Percentiles rank a stretch among this genome's conserved stretches.
Evolutionary conservation across 2,797 vertebrate species (phyloP).

Genomic region (Monodelphis domestica): DNA sequence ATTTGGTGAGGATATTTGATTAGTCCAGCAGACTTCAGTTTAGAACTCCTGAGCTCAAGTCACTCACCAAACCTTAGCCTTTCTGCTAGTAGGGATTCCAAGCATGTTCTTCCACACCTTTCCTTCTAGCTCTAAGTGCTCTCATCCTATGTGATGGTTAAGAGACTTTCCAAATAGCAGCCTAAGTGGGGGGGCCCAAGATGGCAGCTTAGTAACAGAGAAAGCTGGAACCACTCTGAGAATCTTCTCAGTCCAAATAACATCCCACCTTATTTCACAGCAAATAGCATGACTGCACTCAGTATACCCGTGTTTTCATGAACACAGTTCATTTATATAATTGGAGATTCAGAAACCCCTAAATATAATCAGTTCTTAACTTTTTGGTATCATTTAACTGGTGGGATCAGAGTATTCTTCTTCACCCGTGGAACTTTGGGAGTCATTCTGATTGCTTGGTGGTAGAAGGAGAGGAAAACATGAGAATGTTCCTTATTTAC

Average conservation of each 20-base stretch:
- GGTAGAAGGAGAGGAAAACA: neutral
- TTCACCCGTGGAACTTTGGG: neutral
- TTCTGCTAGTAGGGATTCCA: neutral
- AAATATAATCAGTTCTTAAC: neutral
- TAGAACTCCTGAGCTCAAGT: neutral
- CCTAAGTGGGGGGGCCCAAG: too few relatives aligned
- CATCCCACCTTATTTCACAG: neutral
- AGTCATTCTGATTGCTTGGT: neutral
- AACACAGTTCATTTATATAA: neutral
- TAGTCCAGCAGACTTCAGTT: neutral
- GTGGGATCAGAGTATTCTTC: neutral
- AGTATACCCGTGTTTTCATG: neutral
- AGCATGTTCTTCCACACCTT: neutral
- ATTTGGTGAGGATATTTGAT: neutral
- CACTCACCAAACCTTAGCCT: neutral
- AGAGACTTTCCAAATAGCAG: neutral
- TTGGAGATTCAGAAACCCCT: neutral
- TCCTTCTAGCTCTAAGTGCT: neutral
- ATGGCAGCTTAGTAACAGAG: too few relatives aligned
- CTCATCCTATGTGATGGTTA: too few relatives aligned
- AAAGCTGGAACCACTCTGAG: too few relatives aligned
- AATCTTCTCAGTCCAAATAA: too few relatives aligned
- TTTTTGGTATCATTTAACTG: neutral
- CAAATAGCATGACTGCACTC: neutral
- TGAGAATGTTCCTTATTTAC: neutral